Evolutionary conservation across 2,113 vertebrate genomes (phyloP).

Genomic region (Trogon surrucura): DNA sequence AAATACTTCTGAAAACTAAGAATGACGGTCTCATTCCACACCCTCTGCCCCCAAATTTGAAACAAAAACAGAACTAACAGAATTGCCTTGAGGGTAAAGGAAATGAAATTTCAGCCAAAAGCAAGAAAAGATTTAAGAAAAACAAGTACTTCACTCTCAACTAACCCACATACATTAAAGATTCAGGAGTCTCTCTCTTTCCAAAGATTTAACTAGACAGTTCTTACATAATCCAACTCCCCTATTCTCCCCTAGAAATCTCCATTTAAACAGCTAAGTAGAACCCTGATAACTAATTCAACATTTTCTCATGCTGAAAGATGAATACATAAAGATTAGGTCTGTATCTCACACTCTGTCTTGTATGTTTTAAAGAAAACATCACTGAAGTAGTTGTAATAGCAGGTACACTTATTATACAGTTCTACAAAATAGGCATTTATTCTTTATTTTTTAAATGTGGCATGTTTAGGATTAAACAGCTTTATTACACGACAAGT

Average conservation of each 20-base stretch:
- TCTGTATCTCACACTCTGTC: background rate
- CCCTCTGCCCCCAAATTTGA: background rate
- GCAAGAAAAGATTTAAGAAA: background rate
- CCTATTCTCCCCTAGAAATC: background rate
- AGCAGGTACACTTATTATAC: background rate
- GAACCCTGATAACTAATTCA: background rate
- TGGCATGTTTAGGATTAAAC: background rate
- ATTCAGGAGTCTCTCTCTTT: background rate
- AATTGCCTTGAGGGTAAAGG: background rate
- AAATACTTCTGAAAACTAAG: background rate
- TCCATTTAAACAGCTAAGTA: background rate
- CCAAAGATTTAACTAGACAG: background rate
- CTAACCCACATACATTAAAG: background rate
- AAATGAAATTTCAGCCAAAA: background rate
- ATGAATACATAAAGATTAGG: background rate
- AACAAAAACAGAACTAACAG: background rate
- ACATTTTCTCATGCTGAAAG: background rate
- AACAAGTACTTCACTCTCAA: too few relatives aligned
- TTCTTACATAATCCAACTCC: background rate
- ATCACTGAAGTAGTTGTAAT: background rate
- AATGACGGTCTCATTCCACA: background rate
- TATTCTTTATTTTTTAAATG: background rate
- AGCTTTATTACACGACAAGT: background rate
- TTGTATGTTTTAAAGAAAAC: background rate
- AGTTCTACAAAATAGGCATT: background rate